Evolutionary conservation across 2,888 invertebrate species (phyloP).

Genomic region (Drosophila prolongata): DNA sequence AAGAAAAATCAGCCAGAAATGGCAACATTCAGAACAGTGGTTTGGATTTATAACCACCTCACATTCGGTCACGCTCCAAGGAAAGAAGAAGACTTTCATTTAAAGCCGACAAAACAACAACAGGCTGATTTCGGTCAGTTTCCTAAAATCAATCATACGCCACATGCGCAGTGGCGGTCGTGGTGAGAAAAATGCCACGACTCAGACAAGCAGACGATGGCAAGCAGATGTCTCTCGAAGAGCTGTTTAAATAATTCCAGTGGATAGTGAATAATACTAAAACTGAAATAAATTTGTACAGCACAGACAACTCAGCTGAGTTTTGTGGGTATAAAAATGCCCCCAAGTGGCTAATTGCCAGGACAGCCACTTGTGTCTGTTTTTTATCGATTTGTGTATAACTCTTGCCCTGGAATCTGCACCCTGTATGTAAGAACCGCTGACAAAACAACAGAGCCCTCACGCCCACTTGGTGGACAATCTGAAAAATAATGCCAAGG

Average conservation of each 20-base stretch:
- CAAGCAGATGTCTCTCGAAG: constrained; percentile 23
- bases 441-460: constrained; percentile 13
- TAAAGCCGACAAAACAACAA: constrained; percentile 24
- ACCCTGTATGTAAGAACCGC: constrained; percentile 50
- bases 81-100: constrained; percentile 19
- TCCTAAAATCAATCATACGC: constrained; percentile 77
- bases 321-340: neutral
- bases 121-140: constrained; percentile 23
- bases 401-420: constrained; percentile 34
- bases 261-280: neutral
- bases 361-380: constrained; percentile 59
- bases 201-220: constrained; percentile 38
- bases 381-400: constrained; percentile 66
- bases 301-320: neutral
- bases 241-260: constrained; percentile 14
- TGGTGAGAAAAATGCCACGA: constrained; percentile 46
- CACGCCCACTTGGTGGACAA: constrained; percentile 12
- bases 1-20: no score
- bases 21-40: neutral
- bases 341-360: constrained; percentile 20
- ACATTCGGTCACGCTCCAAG: constrained; percentile 13
- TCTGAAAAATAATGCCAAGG: constrained; percentile 29
- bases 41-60: neutral
- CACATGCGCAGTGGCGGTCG: constrained; percentile 74
- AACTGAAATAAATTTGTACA: neutral